Evolutionary conservation across 2,113 vertebrate species (phyloP), one percentile per base, ranked within the genome.

Genomic region (Paralichthys olivaceus): DNA sequence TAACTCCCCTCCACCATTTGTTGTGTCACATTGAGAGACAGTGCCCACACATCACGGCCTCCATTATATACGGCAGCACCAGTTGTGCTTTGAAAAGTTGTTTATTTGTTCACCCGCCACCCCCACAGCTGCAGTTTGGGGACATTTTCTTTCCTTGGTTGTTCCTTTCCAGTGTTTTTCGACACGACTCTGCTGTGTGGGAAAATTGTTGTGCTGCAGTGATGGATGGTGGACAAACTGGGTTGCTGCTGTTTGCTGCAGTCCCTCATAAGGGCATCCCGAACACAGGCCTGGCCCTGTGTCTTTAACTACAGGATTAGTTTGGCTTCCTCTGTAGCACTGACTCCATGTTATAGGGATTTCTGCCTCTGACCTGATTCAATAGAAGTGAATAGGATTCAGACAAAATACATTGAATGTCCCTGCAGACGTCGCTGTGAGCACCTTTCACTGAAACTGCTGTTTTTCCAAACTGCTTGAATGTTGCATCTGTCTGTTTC

Each of bases 61-160:
- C 20, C 7, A 53, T 53, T 53, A 53, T 11, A 53, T 53, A 32
- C 81, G 37, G 58, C 80, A 66, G 25, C 62, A 59, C 23, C 68
- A 85, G 78, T 67, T 51, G 3, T 72, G 71, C 83, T 87, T 80
- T 72, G 75, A 87, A 82, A 86, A 85, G 75, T 84, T 90, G 80
- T 87, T 87, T 83, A 72, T 86, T 56, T 84, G 23, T 51, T 83
- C 83, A 20, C 34, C 63, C 75, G 1, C 79, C 72, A 12, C 78
- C 84, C 75, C 68, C 58, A 8, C 81, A 75, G 32, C 22, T 71
- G 54, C 55, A 80, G 86, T 85, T 87, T 84, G 78, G 83, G 83
- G 87, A 90, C 81, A 74, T 90, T 87, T 81, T 71, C 47, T 64
- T 62, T 85, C 65, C 77, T 80, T 84, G 83, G 88, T 89, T 86